phyloP scores from a whole-genome alignment of 2,797 vertebrate species.

The Tokudaia tokunoshimensis region DNA sequence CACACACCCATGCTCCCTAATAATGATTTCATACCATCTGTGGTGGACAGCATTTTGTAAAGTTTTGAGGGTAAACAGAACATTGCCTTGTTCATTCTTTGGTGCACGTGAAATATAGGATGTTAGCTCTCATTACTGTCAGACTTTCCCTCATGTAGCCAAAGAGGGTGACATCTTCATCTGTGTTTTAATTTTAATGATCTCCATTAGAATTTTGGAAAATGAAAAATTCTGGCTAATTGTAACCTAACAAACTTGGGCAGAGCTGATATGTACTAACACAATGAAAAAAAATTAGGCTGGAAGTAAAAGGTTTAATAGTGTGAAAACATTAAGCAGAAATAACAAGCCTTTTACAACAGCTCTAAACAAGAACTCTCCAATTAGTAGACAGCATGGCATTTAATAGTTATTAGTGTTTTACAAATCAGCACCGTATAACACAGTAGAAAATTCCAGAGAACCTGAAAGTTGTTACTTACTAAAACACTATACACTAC shows the following conservation, averaged over 20 bases:
- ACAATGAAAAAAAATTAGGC: slow-evolving; percentile 55
- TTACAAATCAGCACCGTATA: background rate
- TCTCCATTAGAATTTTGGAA: slow-evolving; percentile 65
- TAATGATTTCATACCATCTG: slow-evolving; percentile 13
- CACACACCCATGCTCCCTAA: background rate
- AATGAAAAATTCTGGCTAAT: slow-evolving; percentile 46
- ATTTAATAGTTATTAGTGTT: background rate
- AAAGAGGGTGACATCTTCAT: background rate
- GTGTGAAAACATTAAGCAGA: slow-evolving; percentile 55
- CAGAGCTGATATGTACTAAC: slow-evolving; percentile 38
- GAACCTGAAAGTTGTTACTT: background rate
- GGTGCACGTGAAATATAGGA: background rate
- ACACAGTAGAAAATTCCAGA: slow-evolving; percentile 10
- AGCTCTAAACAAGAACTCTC: slow-evolving; percentile 11
- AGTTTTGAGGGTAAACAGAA: background rate
- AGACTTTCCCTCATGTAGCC: background rate
- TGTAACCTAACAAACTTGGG: slow-evolving; percentile 61
- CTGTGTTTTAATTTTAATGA: slow-evolving; percentile 67
- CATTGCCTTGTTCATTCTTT: background rate
- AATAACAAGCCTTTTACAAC: slow-evolving; percentile 19
- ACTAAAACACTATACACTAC: background rate
- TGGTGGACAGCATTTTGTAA: background rate
- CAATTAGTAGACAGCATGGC: background rate
- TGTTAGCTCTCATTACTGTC: background rate
- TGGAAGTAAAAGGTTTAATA: slow-evolving; percentile 64